Base-by-base conservation (phyloP, 2,113 vertebrate species). In the Zosterops hypoxanthus region DNA sequence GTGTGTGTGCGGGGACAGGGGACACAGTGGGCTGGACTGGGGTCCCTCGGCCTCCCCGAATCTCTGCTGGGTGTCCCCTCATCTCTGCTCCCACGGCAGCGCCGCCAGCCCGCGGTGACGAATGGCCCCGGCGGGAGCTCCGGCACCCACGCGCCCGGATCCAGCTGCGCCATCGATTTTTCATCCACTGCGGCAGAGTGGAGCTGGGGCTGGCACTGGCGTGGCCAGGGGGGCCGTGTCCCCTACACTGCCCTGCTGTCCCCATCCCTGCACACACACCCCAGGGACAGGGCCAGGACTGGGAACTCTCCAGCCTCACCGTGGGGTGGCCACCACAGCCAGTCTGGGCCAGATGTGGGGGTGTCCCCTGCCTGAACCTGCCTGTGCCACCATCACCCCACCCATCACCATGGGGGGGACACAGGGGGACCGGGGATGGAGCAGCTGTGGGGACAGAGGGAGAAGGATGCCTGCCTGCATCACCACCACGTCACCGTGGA, bases 91-190 rank as follows among this genome's bases (percentile, higher is more conserved):
- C 41, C 5, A 2, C 19, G 17, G 2, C 5, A 14, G 57, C 7
- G 0, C 78, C 47, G 86, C 29, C 83, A 2, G n/a, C 81, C 41
- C 71, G 24, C n/a, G 14, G 91, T 96, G 96, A 95, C n/a, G 28
- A 85, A 93, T 52, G n/a, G 86, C 94, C 69, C 88, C 59, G 5
- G 76, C 26, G 49, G 94, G 82, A 73, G 80, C 76, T 84, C 84
- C 26, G 28, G 77, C 93, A 88, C 84, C 92, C 75, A 64, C 56
- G 23, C 24, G 25, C 72, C 82, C 31, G 76, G 65, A 90, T 92
- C 96, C 93, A 86, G 96, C 97, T 97, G 96, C 91, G 60, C 97
- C 90, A 98, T 98, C 77, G 97, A 98, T 98, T 98, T 97, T 97
- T 98, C 97, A 97, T 92, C 93, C 96, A 90, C 95, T 92, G 96